phyloP scores from a whole-genome alignment of 2,797 vertebrate genomes.

The Alauda arvensis region DNA sequence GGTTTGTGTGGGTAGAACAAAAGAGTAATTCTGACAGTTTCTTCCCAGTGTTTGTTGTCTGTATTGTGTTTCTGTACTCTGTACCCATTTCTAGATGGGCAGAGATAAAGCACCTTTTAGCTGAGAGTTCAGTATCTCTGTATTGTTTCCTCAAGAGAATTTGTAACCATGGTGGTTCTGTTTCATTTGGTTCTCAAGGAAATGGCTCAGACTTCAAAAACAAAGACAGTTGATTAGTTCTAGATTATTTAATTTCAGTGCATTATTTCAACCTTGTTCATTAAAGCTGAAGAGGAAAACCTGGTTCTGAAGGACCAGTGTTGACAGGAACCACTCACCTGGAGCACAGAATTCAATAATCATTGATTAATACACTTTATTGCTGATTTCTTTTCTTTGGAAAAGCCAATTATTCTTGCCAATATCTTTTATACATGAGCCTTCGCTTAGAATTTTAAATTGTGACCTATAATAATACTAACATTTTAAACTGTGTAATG shows the following conservation, averaged over 20 bases:
- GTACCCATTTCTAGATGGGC: background rate
- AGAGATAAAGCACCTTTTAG: background rate
- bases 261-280: constrained; percentile 60
- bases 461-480: constrained; percentile 10
- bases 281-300: constrained; percentile 64
- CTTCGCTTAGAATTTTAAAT: constrained; percentile 45
- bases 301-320: constrained; percentile 51
- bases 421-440: constrained; percentile 56
- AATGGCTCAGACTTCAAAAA: constrained; percentile 27
- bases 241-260: constrained; percentile 55
- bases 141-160: background rate
- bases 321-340: constrained; percentile 59
- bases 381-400: constrained; percentile 59
- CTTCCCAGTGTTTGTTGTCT: background rate
- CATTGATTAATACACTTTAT: constrained; percentile 69
- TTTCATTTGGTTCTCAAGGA: constrained; percentile 29
- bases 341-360: constrained; percentile 64
- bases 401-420: constrained; percentile 60
- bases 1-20: background rate
- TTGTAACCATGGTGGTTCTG: background rate
- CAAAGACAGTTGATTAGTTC: constrained; percentile 44
- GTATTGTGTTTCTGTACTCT: background rate
- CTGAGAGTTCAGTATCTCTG: background rate
- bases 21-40: background rate
- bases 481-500: constrained; percentile 28